A percentile compares a stretch with the other conserved stretches of the same genome.
These are phyloP conservation scores for Steinernema carpocapsae DNA, from an alignment of 2,888 invertebrate species.

Conservation along the genomic window DNA sequence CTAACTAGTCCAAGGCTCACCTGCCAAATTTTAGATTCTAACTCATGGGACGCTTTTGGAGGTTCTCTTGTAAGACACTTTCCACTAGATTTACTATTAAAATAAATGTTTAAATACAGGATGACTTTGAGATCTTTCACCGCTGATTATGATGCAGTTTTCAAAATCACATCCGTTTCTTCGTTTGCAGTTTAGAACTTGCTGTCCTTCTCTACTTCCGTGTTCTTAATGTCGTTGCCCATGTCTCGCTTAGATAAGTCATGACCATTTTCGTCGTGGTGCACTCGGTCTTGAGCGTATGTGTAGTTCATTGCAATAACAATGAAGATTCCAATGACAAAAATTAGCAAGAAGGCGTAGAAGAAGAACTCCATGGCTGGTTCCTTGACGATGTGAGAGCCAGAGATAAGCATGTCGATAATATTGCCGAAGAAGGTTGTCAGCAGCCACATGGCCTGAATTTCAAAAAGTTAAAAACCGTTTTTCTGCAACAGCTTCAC, in stretches of 20 bases:
- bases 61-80: too few relatives aligned
- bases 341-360: conserved; percentile 64
- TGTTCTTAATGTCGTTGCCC: background rate
- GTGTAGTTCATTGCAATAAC: conserved; percentile 47
- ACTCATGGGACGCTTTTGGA: too few relatives aligned
- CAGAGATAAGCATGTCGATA: conserved; percentile 81
- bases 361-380: conserved; percentile 67
- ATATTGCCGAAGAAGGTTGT: conserved; percentile 92
- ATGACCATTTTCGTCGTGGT: conserved; percentile 21
- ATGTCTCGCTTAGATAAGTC: background rate
- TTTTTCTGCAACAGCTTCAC: too few relatives aligned
- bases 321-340: conserved; percentile 58
- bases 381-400: conserved; percentile 56
- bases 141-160: conserved; percentile 3
- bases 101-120: conserved; percentile 21
- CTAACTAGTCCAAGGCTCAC: too few relatives aligned
- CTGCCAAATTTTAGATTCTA: too few relatives aligned
- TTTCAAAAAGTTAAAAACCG: background rate
- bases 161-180: conserved; percentile 8
- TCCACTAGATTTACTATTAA: background rate
- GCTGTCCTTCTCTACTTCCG: conserved; percentile 8
- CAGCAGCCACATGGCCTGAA: conserved; percentile 85
- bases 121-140: conserved; percentile 16
- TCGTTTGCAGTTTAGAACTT: background rate
- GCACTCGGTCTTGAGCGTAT: conserved; percentile 33